Conservation (phyloP, 2,888 invertebrate species). For the Drosophila mulleri region DNA sequence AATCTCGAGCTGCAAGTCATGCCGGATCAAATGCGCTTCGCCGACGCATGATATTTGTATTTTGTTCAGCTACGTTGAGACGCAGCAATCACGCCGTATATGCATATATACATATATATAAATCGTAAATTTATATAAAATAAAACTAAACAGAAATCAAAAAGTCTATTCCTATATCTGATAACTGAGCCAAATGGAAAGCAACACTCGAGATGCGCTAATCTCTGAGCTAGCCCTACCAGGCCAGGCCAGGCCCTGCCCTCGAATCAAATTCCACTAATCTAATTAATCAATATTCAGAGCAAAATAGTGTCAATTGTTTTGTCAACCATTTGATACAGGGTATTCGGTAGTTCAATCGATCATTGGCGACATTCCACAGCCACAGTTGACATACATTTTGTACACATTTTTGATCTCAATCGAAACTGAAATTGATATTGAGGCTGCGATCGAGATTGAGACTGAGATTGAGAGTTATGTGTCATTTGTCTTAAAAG, state of each 20-base stretch:
- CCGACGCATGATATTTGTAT: constrained; percentile 71
- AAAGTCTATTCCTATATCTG: constrained; percentile 12
- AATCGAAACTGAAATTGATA: constrained; percentile 15
- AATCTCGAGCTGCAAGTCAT: constrained; percentile 62
- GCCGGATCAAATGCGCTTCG: constrained; percentile 73
- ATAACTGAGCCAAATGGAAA: constrained; percentile 10
- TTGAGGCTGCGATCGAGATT: background rate
- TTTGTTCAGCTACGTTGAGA: constrained; percentile 26
- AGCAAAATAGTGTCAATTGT: constrained; percentile 64
- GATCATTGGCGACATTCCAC: constrained; percentile 75
- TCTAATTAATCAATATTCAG: constrained; percentile 78
- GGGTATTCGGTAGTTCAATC: constrained; percentile 56
- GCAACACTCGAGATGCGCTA: constrained; percentile 63
- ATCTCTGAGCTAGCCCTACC: constrained; percentile 40
- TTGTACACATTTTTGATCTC: constrained; percentile 20
- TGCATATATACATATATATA: constrained; percentile 21
- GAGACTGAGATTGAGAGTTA: constrained; percentile 45
- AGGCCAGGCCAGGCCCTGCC: background rate
- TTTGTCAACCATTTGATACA: constrained; percentile 48
- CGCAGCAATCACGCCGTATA: constrained; percentile 45
- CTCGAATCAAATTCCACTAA: constrained; percentile 34
- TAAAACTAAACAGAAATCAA: constrained; percentile 9
- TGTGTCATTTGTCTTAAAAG: constrained; percentile 49
- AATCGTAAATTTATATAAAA: constrained; percentile 22
- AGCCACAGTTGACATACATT: constrained; percentile 57